Base-by-base conservation (phyloP, 2,888 invertebrate genomes). In the Zonitis immaculata region DNA sequence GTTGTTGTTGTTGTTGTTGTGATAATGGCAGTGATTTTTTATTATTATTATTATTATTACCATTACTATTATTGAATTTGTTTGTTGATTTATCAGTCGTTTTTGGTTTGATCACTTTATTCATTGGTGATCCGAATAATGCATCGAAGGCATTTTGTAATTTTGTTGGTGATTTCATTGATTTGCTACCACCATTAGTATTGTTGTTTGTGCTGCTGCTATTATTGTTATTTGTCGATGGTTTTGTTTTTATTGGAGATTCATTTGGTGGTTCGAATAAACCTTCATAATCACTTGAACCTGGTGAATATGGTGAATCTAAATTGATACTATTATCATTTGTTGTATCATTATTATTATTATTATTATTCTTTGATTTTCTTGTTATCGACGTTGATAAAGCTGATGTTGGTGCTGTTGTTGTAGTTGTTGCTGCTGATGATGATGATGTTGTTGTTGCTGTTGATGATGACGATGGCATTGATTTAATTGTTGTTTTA, bases 301-400 rank as follows among this genome's bases (percentile, higher is more conserved):
- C 91, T 0, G 92, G 92, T 45, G 91, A 91, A 77, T 93, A 92
- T 0, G 93, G 94, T 18, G 92, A 91, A 62, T 87, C 87, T 71
- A 87, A 83, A 63, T 89, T 88, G 75, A 85, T 81, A 60, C 86
- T 86, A 32, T 78, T 61, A 60, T 78, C 78, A 44, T 73, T 77
- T 14, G 76, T 75, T 20, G 39, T 20, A 11, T 39, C 39, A 20
- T 39, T 39, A 56, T 77, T 78, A 49, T 76, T 75, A 16, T 68
- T 68, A 42, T 69, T 68, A 32, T 25, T 54, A 25, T 47, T 59
- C 44, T 59, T 54, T 45, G 51, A 39, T 56, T 76, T 75, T 22
- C 61, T 61, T 39, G 66, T 66, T 2, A 59, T 44, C 51, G 52
- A 1, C 63, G 47, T 48, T 56, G 56, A 51, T 48, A 66, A 79